A percentile compares a stretch with the other conserved stretches of the same genome.
phyloP scores from a whole-genome alignment of 2,797 vertebrate genomes.

The Cyprinella venusta region DNA sequence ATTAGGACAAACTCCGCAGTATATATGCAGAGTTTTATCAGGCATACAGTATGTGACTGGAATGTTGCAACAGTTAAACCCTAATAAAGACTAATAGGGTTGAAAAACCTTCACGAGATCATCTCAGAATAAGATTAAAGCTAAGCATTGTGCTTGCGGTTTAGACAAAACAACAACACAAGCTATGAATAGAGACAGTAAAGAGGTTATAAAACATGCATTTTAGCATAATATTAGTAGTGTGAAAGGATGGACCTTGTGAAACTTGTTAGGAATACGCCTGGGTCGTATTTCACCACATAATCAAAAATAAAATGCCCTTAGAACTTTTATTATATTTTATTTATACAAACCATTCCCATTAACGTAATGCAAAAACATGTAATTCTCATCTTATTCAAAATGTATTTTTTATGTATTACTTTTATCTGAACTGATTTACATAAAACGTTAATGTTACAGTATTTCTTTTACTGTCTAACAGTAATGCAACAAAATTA shows the following conservation, averaged over 20 bases:
- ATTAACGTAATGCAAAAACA: neutral
- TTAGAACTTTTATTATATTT: neutral
- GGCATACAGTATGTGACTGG: neutral
- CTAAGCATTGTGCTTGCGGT: neutral
- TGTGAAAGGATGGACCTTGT: neutral
- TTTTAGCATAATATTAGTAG: neutral
- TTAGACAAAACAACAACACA: neutral
- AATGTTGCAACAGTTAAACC: neutral
- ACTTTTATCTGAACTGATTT: neutral
- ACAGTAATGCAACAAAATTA: neutral
- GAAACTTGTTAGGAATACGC: neutral
- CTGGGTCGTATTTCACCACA: constrained; percentile 3
- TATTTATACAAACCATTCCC: neutral
- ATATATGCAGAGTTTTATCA: constrained; percentile 4
- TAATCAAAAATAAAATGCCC: neutral
- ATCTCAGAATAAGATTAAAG: constrained; percentile 1
- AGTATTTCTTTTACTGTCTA: no score
- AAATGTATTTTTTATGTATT: neutral
- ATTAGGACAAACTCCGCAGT: constrained; percentile 2
- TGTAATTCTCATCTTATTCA: neutral
- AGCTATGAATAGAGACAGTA: no score
- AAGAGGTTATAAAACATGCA: neutral
- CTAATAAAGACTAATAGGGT: constrained; percentile 12
- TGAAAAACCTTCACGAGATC: neutral
- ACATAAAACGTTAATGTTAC: neutral